These are phyloP conservation scores for Cololabis saira DNA, from an alignment of 2,113 vertebrate genomes.

Conservation along the genomic window DNA sequence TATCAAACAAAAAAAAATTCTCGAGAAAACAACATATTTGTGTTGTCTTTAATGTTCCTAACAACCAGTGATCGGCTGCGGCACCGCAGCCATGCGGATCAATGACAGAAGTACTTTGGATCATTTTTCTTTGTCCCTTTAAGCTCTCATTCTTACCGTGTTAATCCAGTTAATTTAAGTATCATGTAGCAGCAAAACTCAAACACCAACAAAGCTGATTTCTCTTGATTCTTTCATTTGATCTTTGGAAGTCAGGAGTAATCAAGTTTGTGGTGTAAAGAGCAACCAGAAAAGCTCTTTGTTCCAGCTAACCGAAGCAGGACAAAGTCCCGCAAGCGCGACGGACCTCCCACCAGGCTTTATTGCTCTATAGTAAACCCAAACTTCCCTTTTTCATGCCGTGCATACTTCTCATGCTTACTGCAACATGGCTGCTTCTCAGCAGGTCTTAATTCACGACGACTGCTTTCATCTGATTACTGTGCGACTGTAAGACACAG, in stretches of 20 bases:
- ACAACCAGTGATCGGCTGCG: too few species aligned
- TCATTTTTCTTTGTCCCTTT: conserved; percentile 12
- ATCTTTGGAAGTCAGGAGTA: conserved; percentile 18
- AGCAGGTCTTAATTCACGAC: neutral
- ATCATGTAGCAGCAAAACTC: conserved; percentile 5
- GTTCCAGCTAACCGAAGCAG: conserved; percentile 54
- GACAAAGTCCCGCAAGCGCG: conserved; percentile 34
- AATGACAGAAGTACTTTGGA: too few species aligned
- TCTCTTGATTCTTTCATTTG: neutral
- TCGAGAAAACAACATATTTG: too few species aligned
- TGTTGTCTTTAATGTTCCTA: too few species aligned
- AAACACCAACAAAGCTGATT: conserved; percentile 15
- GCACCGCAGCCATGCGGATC: too few species aligned
- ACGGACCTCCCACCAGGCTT: conserved; percentile 41
- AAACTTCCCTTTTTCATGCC: conserved; percentile 16
- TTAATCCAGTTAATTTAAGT: conserved; percentile 32
- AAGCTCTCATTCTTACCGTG: conserved; percentile 3
- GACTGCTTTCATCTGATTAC: too few species aligned
- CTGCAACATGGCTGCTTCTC: conserved; percentile 1
- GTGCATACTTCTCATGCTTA: conserved; percentile 41
- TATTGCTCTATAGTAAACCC: neutral
- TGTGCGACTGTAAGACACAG: too few species aligned
- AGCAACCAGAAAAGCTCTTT: conserved; percentile 20
- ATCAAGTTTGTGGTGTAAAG: conserved; percentile 9
- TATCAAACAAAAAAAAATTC: too few species aligned